phyloP scores from a whole-genome alignment of 2,888 invertebrate genomes.

The Diaphora mendica region DNA sequence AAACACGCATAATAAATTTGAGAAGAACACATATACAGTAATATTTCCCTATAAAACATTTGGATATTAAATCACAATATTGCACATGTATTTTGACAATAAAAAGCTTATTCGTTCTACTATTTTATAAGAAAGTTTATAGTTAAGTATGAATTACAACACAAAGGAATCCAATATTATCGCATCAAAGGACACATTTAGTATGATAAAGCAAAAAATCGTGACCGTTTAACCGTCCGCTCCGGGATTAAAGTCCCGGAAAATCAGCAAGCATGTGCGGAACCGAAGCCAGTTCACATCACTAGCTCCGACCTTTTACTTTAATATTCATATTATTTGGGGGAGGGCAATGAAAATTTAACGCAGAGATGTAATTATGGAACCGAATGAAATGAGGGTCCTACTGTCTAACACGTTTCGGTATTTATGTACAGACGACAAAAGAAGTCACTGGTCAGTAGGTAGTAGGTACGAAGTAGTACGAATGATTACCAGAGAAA shows the following conservation, averaged over 20 bases:
- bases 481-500: background rate
- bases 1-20: too few species aligned
- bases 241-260: conserved; percentile 49
- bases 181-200: conserved; percentile 42
- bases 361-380: conserved; percentile 52
- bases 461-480: too few species aligned
- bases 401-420: conserved; percentile 42
- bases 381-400: conserved; percentile 46
- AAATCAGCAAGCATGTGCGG: conserved; percentile 47
- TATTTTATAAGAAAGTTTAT: conserved; percentile 17
- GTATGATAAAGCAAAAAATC: conserved; percentile 32
- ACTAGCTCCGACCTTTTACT: conserved; percentile 53
- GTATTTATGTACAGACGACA: conserved; percentile 23
- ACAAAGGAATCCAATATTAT: conserved; percentile 36
- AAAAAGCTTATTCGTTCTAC: background rate
- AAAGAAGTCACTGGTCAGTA: background rate
- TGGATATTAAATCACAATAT: too few species aligned
- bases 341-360: conserved; percentile 54
- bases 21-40: too few species aligned
- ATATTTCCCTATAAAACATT: too few species aligned
- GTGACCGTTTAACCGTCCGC: conserved; percentile 38
- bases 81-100: background rate
- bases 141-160: conserved; percentile 31
- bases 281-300: conserved; percentile 41
- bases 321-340: conserved; percentile 57